phyloP scores from a whole-genome alignment of 2,113 vertebrate species.

The Gyps fulvus region DNA sequence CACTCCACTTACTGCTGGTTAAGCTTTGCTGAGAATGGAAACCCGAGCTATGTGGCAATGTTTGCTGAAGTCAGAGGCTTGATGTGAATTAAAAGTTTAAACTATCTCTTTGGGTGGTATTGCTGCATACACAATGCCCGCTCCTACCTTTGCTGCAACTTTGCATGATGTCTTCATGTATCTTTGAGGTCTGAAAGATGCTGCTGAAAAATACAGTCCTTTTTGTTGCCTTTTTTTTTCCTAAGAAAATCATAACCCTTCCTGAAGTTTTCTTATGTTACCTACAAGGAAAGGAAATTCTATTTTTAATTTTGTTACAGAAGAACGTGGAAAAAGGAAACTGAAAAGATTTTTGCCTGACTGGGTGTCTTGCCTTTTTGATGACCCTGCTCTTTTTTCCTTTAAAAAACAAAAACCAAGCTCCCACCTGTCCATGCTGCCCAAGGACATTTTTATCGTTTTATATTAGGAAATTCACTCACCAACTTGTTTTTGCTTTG shows the following conservation, averaged over 20 bases:
- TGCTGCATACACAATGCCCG: neutral
- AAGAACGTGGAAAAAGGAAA: neutral
- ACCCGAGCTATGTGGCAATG: accelerated
- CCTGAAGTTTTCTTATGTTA: neutral
- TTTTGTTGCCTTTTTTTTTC: neutral
- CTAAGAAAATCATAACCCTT: neutral
- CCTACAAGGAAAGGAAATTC: neutral
- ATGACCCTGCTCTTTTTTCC: neutral
- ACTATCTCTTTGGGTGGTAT: neutral
- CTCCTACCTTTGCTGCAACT: neutral
- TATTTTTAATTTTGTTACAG: neutral
- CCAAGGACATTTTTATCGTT: neutral
- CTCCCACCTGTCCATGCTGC: neutral
- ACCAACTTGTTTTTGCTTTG: neutral
- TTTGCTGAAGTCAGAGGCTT: neutral
- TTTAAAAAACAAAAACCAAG: neutral
- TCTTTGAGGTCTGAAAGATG: neutral
- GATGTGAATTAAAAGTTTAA: neutral
- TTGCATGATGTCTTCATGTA: neutral
- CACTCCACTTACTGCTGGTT: neutral
- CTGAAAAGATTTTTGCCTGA: neutral
- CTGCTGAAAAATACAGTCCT: neutral
- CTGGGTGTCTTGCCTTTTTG: neutral
- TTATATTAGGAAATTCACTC: neutral
- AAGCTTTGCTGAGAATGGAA: neutral